Conservation (phyloP, 2,113 vertebrate genomes). For the Chunga burmeisteri region DNA sequence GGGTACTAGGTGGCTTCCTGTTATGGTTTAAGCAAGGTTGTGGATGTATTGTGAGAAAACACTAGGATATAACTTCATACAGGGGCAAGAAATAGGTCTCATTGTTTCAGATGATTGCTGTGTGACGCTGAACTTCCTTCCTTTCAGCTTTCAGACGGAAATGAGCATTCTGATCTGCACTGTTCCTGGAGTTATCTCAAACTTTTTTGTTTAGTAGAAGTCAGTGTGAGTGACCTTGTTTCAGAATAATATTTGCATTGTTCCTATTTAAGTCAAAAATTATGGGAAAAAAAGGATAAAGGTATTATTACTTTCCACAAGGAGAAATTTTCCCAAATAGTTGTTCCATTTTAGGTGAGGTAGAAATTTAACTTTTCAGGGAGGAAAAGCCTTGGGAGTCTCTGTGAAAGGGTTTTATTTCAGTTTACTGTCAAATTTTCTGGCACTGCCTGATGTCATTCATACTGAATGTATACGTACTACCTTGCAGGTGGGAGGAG, state of each 20-base stretch:
- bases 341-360: neutral
- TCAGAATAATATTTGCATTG: neutral
- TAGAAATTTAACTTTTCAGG: neutral
- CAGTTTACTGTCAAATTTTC: neutral
- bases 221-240: neutral
- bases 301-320: neutral
- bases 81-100: neutral
- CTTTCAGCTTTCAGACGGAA: neutral
- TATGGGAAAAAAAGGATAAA: neutral
- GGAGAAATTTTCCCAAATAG: neutral
- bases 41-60: neutral
- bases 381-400: neutral
- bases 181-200: neutral
- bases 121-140: neutral
- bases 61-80: neutral
- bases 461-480: neutral
- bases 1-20: neutral
- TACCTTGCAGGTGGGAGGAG: neutral
- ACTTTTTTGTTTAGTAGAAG: neutral
- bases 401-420: neutral
- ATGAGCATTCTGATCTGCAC: neutral
- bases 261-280: neutral
- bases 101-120: neutral
- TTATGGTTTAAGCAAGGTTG: neutral
- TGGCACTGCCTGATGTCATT: neutral